Evolutionary conservation across 2,797 vertebrate genomes (phyloP).

Genomic region (Schizopygopsis malacanthus): DNA sequence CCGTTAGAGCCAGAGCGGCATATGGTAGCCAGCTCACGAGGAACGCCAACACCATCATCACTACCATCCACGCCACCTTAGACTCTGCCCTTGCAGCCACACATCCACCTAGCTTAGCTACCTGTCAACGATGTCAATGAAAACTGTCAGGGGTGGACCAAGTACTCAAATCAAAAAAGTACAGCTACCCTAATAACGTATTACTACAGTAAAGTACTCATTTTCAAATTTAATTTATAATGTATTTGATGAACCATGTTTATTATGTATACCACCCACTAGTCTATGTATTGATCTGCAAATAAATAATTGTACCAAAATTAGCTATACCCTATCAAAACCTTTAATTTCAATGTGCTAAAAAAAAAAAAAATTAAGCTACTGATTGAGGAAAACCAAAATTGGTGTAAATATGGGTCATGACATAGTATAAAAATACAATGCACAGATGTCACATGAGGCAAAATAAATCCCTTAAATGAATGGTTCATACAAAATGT

Average conservation of each 20-base stretch:
- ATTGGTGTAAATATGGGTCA: too few species aligned
- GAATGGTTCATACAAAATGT: too few species aligned
- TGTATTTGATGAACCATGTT: neutral
- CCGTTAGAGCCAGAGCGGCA: slow-evolving; percentile 70
- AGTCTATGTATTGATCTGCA: neutral
- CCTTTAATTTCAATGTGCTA: neutral
- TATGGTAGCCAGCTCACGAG: slow-evolving; percentile 77
- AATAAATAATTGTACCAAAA: neutral
- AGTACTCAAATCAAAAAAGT: neutral
- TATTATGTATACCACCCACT: neutral
- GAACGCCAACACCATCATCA: slow-evolving; percentile 75
- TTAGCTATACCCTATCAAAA: neutral
- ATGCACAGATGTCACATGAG: too few species aligned
- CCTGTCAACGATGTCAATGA: slow-evolving; percentile 63
- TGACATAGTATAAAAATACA: too few species aligned
- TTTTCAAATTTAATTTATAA: neutral
- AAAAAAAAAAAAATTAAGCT: neutral
- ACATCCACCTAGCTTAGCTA: slow-evolving; percentile 69
- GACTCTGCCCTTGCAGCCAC: slow-evolving; percentile 72
- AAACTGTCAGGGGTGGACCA: neutral
- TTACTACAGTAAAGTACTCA: neutral
- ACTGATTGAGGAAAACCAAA: neutral
- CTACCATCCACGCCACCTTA: slow-evolving; percentile 71
- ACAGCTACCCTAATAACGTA: neutral
- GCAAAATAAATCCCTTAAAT: too few species aligned